These are phyloP conservation scores for Pyrgus malvae DNA, from an alignment of 2,888 invertebrate species.

Conservation along the genomic window DNA sequence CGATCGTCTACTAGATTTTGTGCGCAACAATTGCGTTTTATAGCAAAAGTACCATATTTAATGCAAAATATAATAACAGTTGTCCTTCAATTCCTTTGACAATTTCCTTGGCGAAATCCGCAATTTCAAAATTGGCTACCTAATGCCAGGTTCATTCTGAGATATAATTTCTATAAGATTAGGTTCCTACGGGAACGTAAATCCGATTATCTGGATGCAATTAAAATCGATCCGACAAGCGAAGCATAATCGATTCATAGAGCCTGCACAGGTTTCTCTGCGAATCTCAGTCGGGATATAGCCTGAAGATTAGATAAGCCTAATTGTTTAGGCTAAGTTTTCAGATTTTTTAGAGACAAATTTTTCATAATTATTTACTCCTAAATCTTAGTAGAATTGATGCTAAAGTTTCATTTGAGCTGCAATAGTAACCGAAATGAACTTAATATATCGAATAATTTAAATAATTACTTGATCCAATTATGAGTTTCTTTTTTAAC, in stretches of 20 bases:
- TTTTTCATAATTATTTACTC: too few species aligned
- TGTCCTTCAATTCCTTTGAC: neutral
- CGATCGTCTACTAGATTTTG: too few species aligned
- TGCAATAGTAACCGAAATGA: too few species aligned
- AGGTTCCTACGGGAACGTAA: slow-evolving; percentile 22
- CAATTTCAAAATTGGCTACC: slow-evolving; percentile 1
- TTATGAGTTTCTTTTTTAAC: too few species aligned
- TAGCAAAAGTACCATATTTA: too few species aligned
- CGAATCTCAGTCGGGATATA: slow-evolving; percentile 6
- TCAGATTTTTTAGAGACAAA: too few species aligned
- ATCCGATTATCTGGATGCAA: slow-evolving; percentile 28
- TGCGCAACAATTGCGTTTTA: too few species aligned
- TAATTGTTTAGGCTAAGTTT: neutral
- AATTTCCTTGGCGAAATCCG: neutral
- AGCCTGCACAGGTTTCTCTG: slow-evolving; percentile 18
- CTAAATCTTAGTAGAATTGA: too few species aligned
- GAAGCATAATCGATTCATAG: slow-evolving; percentile 24
- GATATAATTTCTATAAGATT: slow-evolving; percentile 23
- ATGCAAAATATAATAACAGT: neutral
- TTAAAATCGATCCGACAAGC: slow-evolving; percentile 28
- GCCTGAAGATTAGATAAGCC: neutral
- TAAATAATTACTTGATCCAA: too few species aligned
- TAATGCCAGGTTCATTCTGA: slow-evolving; percentile 5
- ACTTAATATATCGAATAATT: too few species aligned
- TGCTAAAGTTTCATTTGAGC: too few species aligned